Base-by-base conservation (phyloP, 2,797 vertebrate species). In the Glossophaga mutica region DNA sequence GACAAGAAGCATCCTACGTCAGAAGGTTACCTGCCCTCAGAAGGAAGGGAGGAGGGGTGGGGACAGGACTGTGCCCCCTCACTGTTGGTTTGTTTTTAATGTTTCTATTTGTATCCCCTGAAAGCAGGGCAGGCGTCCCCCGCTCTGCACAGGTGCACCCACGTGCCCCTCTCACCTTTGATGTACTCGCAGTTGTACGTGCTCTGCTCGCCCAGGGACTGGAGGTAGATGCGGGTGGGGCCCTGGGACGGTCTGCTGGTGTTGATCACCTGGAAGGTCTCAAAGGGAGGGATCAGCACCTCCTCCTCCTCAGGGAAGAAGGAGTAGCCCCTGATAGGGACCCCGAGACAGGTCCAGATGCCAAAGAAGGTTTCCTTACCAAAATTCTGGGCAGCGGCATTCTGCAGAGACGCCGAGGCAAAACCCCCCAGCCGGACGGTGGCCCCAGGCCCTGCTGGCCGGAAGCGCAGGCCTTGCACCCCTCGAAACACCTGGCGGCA, bases 321-420 rank as follows among this genome's bases (percentile, higher is more conserved):
- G 76, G 98, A 98, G 70, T 98, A 98, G 15, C 96, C 59, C 37
- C 32, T 37, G 84, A 98, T 98, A 90, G 95, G 88, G 32, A 89
- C 94, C 0, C 98, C 98, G 0, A 98, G 97, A 94, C 98, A 98
- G 42, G 98, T 98, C 57, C 97, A 81, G 59, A 98, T 98, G 22
- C 44, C 95, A 87, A 98, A 98, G 96, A 98, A 95, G 5, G 98
- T 98, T 91, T 98, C 98, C 4, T 78, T n/a, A 22, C 97, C 98
- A 0, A 98, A 98, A 32, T 55, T 42, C 57, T 90, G 48, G 12
- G 96, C 90, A 0, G 52, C 96, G 0, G 1, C 37, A 0, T 98
- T 94, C 32, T 34, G 46, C 37, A 97, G 89, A 3, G 98, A 98
- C 0, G 96, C 16, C 0, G 98, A 98, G 2, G 98, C 87, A 76